Evolutionary conservation across 2,888 invertebrate species (phyloP), one percentile per base, ranked within the genome.

Genomic region (Andrena fulva): DNA sequence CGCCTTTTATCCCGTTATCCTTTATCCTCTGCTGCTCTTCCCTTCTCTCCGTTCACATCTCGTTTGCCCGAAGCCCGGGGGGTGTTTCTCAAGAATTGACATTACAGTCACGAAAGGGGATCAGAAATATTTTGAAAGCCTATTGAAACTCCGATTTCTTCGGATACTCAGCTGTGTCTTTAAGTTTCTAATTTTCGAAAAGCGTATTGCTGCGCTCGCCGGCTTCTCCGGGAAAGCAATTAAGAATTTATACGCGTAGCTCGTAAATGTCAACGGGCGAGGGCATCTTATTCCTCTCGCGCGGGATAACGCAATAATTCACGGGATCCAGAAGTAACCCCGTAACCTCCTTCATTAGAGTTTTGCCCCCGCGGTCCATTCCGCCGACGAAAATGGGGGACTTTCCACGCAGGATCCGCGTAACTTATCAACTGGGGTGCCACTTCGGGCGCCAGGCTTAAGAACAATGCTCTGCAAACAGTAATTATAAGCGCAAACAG

Each of bases 401-500:
- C 35, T 56, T 76, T 60, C 69, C 42, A 16, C 69, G 68, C 50
- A 33, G 79, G 73, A 76, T 76, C 72, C 75, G 62, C 42, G 76
- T 76, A 84, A 84, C 79, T 84, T 84, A 79, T 79, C 79, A 79
- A 83, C 76, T 50, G 67, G 79, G 84, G 83, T 79, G 74, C 78
- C 74, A 75, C 63, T 74, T 50, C 75, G 62, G 54, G 56, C 56
- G 42, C 27, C 62, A 54, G 76, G 72, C 68, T 83, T 84, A 80
- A 83, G 84, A 79, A 84, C 79, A 85, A 87, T 85, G 84, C 80
- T 82, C 52, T 54, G 80, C 82, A 87, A 87, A 87, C 85, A 87
- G 85, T 87, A 87, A 87, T 87, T 84, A 87, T 87, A 87, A 87
- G 80, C 59, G 78, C 87, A 87, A 87, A 87, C 82, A 87, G 82